phyloP scores from a whole-genome alignment of 2,113 vertebrate species.

The Anoplopoma fimbria region DNA sequence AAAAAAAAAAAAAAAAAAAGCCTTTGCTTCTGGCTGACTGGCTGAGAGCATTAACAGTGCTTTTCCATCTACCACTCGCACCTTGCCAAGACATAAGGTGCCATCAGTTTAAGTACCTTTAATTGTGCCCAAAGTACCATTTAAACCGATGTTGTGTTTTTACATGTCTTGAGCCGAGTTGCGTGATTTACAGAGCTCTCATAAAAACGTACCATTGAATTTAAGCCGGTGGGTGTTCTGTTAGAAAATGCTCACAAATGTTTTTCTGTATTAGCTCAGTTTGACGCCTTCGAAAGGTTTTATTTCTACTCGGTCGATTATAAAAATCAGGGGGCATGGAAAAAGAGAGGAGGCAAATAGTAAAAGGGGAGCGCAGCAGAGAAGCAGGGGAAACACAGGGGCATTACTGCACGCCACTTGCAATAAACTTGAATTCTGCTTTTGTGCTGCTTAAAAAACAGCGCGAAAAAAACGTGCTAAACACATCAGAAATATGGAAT shows the following conservation, averaged over 20 bases:
- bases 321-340: constrained; percentile 33
- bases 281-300: constrained; percentile 42
- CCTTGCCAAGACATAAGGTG: constrained; percentile 50
- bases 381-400: constrained; percentile 46
- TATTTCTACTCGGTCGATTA: constrained; percentile 48
- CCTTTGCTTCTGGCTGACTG: constrained; percentile 36
- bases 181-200: constrained; percentile 67
- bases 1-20: constrained; percentile 10
- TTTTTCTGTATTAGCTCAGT: constrained; percentile 64
- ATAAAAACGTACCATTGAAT: constrained; percentile 77
- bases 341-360: constrained; percentile 34
- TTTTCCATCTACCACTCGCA: constrained; percentile 46
- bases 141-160: constrained; percentile 67
- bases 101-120: constrained; percentile 52
- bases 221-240: constrained; percentile 69
- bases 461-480: constrained; percentile 33
- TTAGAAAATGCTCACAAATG: constrained; percentile 68
- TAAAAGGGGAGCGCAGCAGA: constrained; percentile 9
- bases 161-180: constrained; percentile 33
- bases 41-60: constrained; percentile 32
- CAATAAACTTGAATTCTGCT: constrained; percentile 63
- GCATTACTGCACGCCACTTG: constrained; percentile 61
- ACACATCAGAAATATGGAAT: constrained; percentile 64
- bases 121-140: constrained; percentile 60
- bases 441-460: constrained; percentile 53